A percentile compares a stretch with the other conserved stretches of the same genome.
Conservation (phyloP, 2,113 vertebrate species). For the Sclerurus mexicanus region DNA sequence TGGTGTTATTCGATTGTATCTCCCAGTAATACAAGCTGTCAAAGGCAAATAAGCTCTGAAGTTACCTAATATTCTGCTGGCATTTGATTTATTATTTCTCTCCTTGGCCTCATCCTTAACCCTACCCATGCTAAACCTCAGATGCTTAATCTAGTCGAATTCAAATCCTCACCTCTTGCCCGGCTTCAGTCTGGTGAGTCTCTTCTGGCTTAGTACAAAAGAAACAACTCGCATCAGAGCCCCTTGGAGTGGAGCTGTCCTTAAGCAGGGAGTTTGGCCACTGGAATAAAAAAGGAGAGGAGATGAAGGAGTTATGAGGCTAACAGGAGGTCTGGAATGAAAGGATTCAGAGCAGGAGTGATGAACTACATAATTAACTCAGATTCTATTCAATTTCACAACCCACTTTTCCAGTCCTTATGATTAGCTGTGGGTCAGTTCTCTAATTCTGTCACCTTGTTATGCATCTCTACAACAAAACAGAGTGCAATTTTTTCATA, state of each 20-base stretch:
- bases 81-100: conserved; percentile 5
- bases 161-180: background rate
- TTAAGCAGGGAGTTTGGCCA: background rate
- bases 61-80: background rate
- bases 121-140: background rate
- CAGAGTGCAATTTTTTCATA: background rate
- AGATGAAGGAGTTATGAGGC: background rate
- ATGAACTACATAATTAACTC: background rate
- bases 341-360: background rate
- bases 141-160: background rate
- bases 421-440: background rate
- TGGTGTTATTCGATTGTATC: background rate
- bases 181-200: background rate
- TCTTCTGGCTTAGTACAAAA: background rate
- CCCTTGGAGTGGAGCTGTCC: background rate
- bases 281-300: background rate
- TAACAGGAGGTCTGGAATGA: background rate
- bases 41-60: conserved; percentile 39
- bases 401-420: background rate
- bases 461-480: background rate
- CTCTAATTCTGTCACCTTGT: background rate
- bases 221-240: background rate
- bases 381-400: background rate
- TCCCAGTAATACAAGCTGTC: background rate
- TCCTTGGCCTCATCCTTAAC: background rate